A percentile compares a stretch with the other conserved stretches of the same genome.
These are phyloP conservation scores for Varanus salvator DNA, from an alignment of 2,113 vertebrate species.

Conservation along the genomic window DNA sequence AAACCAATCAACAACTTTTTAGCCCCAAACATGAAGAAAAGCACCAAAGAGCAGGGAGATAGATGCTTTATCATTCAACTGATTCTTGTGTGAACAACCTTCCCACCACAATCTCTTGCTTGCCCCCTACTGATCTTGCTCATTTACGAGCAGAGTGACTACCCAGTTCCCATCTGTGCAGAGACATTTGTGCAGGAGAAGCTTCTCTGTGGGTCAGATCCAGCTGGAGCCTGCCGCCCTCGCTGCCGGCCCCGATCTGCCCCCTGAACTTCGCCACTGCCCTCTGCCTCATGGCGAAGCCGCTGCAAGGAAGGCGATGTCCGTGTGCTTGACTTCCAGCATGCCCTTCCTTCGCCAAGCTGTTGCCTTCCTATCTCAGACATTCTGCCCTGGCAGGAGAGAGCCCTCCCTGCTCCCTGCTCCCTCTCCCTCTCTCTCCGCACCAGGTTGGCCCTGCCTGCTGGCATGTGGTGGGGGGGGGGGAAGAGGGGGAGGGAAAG, in stretches of 20 bases:
- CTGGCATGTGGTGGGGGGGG: conserved; percentile 1
- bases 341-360: background rate
- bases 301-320: no score
- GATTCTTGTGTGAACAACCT: background rate
- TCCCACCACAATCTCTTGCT: background rate
- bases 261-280: background rate
- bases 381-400: background rate
- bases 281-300: no score
- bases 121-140: background rate
- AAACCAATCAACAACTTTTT: background rate
- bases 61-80: background rate
- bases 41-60: background rate
- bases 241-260: no score
- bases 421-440: background rate
- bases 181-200: background rate
- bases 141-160: background rate
- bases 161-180: background rate
- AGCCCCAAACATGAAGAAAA: background rate
- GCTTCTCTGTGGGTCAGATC: background rate
- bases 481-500: background rate
- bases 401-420: background rate
- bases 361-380: background rate
- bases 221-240: background rate
- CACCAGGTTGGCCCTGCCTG: background rate
- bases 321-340: background rate